Evolutionary conservation across 2,888 invertebrate species (phyloP).

Genomic region (Clostera curtula): DNA sequence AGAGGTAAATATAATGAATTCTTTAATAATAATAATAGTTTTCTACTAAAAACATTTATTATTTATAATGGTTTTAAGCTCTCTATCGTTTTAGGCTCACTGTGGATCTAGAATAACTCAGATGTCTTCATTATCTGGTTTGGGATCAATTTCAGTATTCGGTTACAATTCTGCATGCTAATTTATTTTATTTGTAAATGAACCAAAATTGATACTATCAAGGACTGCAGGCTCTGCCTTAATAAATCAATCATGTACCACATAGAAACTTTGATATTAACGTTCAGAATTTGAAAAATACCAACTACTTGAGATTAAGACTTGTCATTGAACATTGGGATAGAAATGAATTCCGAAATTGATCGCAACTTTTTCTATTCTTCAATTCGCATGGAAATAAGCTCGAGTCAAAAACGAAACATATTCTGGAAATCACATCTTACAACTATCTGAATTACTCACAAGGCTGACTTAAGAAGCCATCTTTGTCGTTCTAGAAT

Average conservation of each 20-base stretch:
- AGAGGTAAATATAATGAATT: conserved; percentile 65
- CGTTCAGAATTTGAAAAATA: too few relatives aligned
- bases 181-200: conserved; percentile 11
- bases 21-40: conserved; percentile 56
- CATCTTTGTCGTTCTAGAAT: conserved; percentile 51
- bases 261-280: conserved; percentile 7
- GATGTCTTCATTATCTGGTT: conserved; percentile 33
- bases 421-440: conserved; percentile 25
- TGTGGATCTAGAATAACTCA: conserved; percentile 54
- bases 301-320: too few relatives aligned
- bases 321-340: too few relatives aligned
- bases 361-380: conserved; percentile 12
- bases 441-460: conserved; percentile 30
- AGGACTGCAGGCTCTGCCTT: conserved; percentile 40
- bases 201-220: conserved; percentile 22
- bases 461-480: conserved; percentile 30
- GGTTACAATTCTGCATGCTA: background rate
- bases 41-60: conserved; percentile 68
- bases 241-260: conserved; percentile 18
- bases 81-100: conserved; percentile 69
- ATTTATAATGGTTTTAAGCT: conserved; percentile 65
- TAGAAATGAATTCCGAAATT: conserved; percentile 9
- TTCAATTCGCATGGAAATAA: conserved; percentile 27
- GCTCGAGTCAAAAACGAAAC: conserved; percentile 35
- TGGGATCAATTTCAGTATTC: conserved; percentile 12